Base-by-base conservation (phyloP, 2,797 vertebrate genomes). In the Carapus acus region DNA sequence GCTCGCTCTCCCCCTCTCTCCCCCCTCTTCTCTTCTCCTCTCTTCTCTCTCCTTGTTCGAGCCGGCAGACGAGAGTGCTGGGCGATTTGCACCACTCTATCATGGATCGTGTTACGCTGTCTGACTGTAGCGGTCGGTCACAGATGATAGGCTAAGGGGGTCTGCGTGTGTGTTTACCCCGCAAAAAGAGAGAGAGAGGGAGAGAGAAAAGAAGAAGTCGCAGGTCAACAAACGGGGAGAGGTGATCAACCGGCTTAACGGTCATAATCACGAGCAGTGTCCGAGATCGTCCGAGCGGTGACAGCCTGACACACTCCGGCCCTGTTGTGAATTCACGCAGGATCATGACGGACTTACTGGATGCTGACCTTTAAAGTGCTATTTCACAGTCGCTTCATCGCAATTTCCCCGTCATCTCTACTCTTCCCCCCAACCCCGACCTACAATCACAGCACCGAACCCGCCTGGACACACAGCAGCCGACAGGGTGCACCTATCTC, bases 61-160 rank as follows among this genome's bases (percentile, higher is more conserved):
- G 84, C 79, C 75, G 85, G 84, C 84, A 77, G 83, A 85, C 79
- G 81, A 83, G 65, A 73, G 85, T 83, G 78, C 83, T 60, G 77
- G 84, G 81, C 79, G 85, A 82, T 84, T 80, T 88, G 83, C 87
- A 85, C 54, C 68, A 83, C 86, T 87, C 88, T 84, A 85, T 84
- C 86, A 86, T 80, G 89, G 83, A 86, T 92, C 89, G 75, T 81
- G 86, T 91, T 91, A 87, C 90, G 80, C 84, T 85, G 88, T 86
- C 88, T 82, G 87, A 88, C 88, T 85, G 82, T 70, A 76, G 79
- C 86, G 63, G 87, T n/a, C 88, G 77, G 81, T 82, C 88, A 85
- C 87, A 88, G 85, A 83, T 85, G 88, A 92, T 92, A 91, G 91
- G 90, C 91, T 91, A 89, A 81, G 79, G 70, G 84, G 88, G 77